Base-by-base conservation (phyloP, 2,113 vertebrate genomes). In the Rhynchopsitta pachyrhyncha region DNA sequence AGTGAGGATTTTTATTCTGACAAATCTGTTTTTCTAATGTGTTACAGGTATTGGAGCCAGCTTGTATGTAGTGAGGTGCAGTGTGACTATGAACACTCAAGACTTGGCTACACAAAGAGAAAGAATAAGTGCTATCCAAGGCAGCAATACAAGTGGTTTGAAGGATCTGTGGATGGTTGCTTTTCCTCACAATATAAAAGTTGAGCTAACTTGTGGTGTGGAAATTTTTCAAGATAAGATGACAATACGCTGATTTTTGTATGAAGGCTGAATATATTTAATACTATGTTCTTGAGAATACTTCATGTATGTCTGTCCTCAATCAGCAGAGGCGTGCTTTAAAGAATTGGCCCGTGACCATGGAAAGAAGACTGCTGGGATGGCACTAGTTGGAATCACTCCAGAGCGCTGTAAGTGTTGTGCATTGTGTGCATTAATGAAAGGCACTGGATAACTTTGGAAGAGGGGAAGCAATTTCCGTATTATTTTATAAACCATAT, bases 51-150 rank as follows among this genome's bases (percentile, higher is more conserved):
- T 98, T 4, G 98, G 98, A 19, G 96, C 97, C 57, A 95, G 97
- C 70, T 97, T 95, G 0, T 98, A 98, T 20, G 98, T 98, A 74
- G 98, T 97, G 98, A 99, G 98, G 94, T 98, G 98, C 94, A 98
- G 96, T 12, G 95, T 98, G 74, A 98, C 98, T 5, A 95, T 98
- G 66, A 95, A 98, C 91, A 98, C 98, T 28, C 95, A 95, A 86
- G 98, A 98, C 75, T 3, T 98, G 59, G 29, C 82, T 39, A 5
- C 94, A 17, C 98, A 97, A 52, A 98, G 94, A 82, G 75, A 86
- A 57, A 97, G 98, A 4, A 96, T 98, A 49, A 17, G 66, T 25
- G 97, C 96, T 57, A 90, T 98, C 85, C 86, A 97, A 47, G 98
- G 97, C 81, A 98, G 97, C 9, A 85, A 71, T 46, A 79, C 92